A percentile compares a stretch with the other conserved stretches of the same genome.
These are phyloP conservation scores for Mustelus asterias DNA, from an alignment of 2,113 vertebrate genomes.

Conservation along the genomic window DNA sequence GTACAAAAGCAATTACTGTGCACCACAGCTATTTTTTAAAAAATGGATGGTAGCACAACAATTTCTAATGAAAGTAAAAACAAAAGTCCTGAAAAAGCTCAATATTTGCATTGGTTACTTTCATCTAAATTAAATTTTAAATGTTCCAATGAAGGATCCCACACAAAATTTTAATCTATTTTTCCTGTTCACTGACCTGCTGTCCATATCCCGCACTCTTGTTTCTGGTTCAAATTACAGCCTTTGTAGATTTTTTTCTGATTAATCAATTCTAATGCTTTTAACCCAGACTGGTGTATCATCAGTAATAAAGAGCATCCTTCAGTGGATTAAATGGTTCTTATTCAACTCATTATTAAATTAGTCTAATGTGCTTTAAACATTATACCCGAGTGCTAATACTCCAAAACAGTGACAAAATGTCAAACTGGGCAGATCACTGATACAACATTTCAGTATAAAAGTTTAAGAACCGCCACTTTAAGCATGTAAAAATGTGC, in stretches of 20 bases:
- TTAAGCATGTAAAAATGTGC: background rate
- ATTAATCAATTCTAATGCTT: background rate
- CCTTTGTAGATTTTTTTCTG: background rate
- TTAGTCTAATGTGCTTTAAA: background rate
- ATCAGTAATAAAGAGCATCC: background rate
- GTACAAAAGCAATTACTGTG: background rate
- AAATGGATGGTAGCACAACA: background rate
- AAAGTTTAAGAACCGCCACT: slow-evolving; percentile 55
- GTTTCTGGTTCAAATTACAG: background rate
- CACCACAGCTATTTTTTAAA: background rate
- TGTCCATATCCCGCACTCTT: background rate
- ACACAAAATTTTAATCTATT: background rate
- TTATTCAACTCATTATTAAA: background rate
- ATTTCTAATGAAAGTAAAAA: background rate
- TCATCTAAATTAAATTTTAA: background rate
- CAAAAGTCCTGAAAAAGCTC: background rate
- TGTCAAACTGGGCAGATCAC: background rate
- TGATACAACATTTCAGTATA: slow-evolving; percentile 46
- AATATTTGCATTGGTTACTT: background rate
- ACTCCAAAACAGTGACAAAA: background rate
- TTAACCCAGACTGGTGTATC: background rate
- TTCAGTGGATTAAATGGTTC: background rate
- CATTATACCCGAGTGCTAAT: background rate
- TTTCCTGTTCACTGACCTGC: background rate
- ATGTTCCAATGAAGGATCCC: background rate